These are phyloP conservation scores for Amblyteles armatorius DNA, from an alignment of 2,888 invertebrate genomes.

Conservation along the genomic window DNA sequence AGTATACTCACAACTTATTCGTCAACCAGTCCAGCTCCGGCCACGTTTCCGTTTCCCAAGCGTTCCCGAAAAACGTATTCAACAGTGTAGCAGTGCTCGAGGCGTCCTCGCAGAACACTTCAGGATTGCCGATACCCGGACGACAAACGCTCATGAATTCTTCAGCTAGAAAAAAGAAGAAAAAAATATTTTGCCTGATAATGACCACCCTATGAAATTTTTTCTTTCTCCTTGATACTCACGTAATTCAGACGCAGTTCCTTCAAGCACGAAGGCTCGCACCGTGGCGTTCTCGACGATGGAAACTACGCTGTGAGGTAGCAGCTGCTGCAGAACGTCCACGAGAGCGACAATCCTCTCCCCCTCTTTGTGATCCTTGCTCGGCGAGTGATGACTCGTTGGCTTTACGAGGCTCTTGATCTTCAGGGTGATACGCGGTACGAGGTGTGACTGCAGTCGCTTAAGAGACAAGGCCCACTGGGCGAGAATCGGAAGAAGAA, in stretches of 20 bases:
- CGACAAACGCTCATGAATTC: slow-evolving; percentile 85
- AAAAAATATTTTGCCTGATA: neutral
- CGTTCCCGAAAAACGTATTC: slow-evolving; percentile 85
- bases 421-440: slow-evolving; percentile 80
- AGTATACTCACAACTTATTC: slow-evolving; percentile 87
- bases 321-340: slow-evolving; percentile 77
- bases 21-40: slow-evolving; percentile 90
- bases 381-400: slow-evolving; percentile 75
- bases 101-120: slow-evolving; percentile 87
- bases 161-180: slow-evolving; percentile 80
- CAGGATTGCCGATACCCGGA: slow-evolving; percentile 86
- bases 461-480: slow-evolving; percentile 87
- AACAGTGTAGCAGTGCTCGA: slow-evolving; percentile 87
- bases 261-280: slow-evolving; percentile 72
- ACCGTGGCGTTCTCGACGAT: slow-evolving; percentile 77
- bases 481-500: slow-evolving; percentile 88
- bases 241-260: slow-evolving; percentile 77
- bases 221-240: neutral
- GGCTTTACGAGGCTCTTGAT: slow-evolving; percentile 78
- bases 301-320: slow-evolving; percentile 80
- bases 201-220: neutral
- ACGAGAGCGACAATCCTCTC: slow-evolving; percentile 78
- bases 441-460: slow-evolving; percentile 86
- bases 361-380: slow-evolving; percentile 77
- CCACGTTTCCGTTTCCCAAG: slow-evolving; percentile 87